These are phyloP conservation scores for Ditylenchus weischeri DNA, from an alignment of 2,888 invertebrate species.

Conservation along the genomic window DNA sequence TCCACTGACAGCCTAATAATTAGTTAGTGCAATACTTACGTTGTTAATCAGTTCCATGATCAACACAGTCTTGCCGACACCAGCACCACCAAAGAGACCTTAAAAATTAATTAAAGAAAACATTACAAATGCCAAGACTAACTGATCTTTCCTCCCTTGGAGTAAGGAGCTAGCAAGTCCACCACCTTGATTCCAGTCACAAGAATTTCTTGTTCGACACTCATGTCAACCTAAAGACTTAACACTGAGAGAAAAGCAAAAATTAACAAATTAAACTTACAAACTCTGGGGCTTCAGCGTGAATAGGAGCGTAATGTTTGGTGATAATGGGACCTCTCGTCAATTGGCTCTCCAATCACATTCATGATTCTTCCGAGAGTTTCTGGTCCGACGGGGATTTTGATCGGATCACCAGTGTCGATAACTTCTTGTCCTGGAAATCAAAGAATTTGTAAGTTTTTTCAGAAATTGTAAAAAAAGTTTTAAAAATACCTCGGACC, in stretches of 20 bases:
- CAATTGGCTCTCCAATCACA: constrained; percentile 84
- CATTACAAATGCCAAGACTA: constrained; percentile 29
- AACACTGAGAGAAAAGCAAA: no score
- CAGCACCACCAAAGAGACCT: constrained; percentile 85
- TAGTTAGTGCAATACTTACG: background rate
- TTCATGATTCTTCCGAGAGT: constrained; percentile 89
- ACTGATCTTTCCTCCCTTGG: constrained; percentile 89
- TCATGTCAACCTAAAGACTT: constrained; percentile 72
- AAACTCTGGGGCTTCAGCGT: constrained; percentile 87
- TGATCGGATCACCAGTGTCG: no score
- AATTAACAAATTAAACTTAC: constrained; percentile 51
- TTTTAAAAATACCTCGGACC: constrained; percentile 64
- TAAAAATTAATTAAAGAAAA: constrained; percentile 10
- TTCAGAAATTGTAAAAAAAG: no score
- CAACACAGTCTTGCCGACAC: constrained; percentile 88
- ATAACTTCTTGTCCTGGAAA: no score
- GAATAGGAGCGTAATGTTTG: constrained; percentile 74
- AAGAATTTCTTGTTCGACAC: constrained; percentile 85
- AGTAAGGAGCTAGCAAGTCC: constrained; percentile 85
- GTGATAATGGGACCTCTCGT: constrained; percentile 81
- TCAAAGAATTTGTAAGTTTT: no score
- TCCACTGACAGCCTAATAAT: no score
- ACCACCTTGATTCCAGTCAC: constrained; percentile 83
- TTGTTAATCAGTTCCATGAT: constrained; percentile 95
- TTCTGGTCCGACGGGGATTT: no score